Conservation (phyloP, 2,797 vertebrate species). For the Mormyrus hasselquistii region DNA sequence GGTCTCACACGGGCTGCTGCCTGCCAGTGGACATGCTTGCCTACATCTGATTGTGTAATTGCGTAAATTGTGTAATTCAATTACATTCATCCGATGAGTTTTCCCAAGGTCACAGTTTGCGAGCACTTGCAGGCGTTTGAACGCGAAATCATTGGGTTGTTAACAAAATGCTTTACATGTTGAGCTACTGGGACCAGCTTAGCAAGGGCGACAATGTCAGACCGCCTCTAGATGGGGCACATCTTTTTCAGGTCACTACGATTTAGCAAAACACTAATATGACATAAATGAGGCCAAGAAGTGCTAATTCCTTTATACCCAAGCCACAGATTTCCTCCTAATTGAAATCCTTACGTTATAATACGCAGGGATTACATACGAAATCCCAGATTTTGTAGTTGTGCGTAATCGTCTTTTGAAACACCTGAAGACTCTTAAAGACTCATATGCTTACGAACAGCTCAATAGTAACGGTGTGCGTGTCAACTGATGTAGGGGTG, state of each 20-base stretch:
- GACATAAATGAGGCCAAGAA: slow-evolving; percentile 29
- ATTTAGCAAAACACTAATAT: neutral
- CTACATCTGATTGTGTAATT: neutral
- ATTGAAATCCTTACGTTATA: slow-evolving; percentile 28
- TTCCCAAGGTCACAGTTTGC: neutral
- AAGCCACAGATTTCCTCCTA: slow-evolving; percentile 22
- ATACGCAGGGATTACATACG: slow-evolving; percentile 30
- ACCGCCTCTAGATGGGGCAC: neutral
- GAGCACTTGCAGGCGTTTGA: neutral
- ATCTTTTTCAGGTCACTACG: neutral
- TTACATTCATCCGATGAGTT: neutral
- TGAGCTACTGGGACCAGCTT: neutral
- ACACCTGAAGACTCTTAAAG: slow-evolving; percentile 19
- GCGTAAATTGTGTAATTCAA: neutral
- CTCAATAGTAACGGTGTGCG: neutral
- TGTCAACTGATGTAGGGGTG: neutral
- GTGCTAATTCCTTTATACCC: slow-evolving; percentile 23
- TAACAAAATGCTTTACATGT: neutral
- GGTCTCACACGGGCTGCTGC: neutral
- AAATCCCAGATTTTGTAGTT: slow-evolving; percentile 14
- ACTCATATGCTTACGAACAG: neutral
- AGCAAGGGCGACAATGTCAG: neutral
- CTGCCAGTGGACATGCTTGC: neutral
- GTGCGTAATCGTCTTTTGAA: slow-evolving; percentile 32
- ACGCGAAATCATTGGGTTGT: neutral